A percentile compares a stretch with the other conserved stretches of the same genome.
phyloP scores from a whole-genome alignment of 1,140 invertebrate genomes.

The Aphelenchoides fujianensis region DNA sequence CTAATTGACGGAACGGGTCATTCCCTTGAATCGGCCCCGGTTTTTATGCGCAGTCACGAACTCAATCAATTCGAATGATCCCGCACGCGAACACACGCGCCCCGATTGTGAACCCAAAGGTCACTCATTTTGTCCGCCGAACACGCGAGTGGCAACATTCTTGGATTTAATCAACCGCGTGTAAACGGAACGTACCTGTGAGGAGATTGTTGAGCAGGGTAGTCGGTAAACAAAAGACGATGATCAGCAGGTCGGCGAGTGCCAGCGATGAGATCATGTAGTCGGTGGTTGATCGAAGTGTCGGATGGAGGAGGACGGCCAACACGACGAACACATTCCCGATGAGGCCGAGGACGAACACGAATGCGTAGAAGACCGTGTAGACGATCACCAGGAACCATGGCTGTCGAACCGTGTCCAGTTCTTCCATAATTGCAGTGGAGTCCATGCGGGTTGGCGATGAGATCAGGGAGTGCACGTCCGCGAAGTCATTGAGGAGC shows the following conservation, averaged over 20 bases:
- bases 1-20: too few relatives aligned
- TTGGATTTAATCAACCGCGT: too few relatives aligned
- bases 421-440: slow-evolving; percentile 27
- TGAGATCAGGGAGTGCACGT: too few relatives aligned
- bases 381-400: slow-evolving; percentile 42
- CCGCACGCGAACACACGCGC: too few relatives aligned
- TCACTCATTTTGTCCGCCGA: too few relatives aligned
- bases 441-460: too few relatives aligned
- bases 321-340: slow-evolving; percentile 83
- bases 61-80: too few relatives aligned
- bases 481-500: too few relatives aligned
- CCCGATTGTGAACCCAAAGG: too few relatives aligned
- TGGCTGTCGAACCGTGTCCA: slow-evolving; percentile 42
- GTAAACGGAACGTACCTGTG: slow-evolving; percentile 66
- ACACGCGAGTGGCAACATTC: too few relatives aligned
- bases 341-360: slow-evolving; percentile 75
- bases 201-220: slow-evolving; percentile 84
- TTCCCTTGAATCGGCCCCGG: too few relatives aligned
- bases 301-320: slow-evolving; percentile 78
- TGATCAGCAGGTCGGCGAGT: slow-evolving; percentile 82
- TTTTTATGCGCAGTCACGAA: too few relatives aligned
- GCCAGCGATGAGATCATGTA: slow-evolving; percentile 90
- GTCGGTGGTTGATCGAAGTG: slow-evolving; percentile 85
- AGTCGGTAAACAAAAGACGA: slow-evolving; percentile 79
- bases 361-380: slow-evolving; percentile 62